Base-by-base conservation (phyloP, 2,113 vertebrate genomes). In the Psettodes erumei region DNA sequence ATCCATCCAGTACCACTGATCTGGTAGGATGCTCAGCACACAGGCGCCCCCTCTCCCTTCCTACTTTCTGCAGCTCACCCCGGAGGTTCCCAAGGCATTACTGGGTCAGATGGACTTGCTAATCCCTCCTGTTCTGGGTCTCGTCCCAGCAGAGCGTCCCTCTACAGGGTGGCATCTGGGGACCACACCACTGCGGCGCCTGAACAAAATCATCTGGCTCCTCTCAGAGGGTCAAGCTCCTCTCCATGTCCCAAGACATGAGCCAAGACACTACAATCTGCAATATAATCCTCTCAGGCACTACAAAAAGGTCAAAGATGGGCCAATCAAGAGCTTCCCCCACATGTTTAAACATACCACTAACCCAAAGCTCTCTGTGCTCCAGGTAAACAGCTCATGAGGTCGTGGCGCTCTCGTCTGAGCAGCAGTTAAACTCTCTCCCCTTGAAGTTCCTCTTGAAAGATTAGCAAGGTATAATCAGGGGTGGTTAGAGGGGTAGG, bases 391-490 rank as follows among this genome's bases (percentile, higher is more conserved):
- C 12, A 50, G 28, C 15, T 23, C 30, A 1, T 9, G 50, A 72
- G 28, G 56, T 45, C 21, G 25, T 12, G 0, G 12, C n/a, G 9
- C 23, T 56, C 30, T 28, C 28, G 28, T 53, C 28, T 73, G 13
- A 63, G 10, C 55, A 18, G 42, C 38, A 30, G 56, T 47, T 38
- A 40, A 18, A 71, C 42, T 35, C 15, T 64, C 37, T 47, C 23
- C 28, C 18, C 8, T 69, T 21, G 48, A 45, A 25, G 45, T 38
- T 77, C n/a, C 37, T 70, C 40, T 69, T 55, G 27, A 72, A 71
- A 79, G 69, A 83, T 88, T 55, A 82, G 58, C 45, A 50, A 40
- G 61, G 53, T 58, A 71, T 77, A 89, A 84, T 82, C 60, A 73
- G 30, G 8, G 50, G 64, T 72, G 55, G 68, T 81, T 67, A 75